Percentiles rank a stretch among this genome's conserved stretches.
Evolutionary conservation across 2,113 vertebrate species (phyloP).

Genomic region (Labeo rohita): DNA sequence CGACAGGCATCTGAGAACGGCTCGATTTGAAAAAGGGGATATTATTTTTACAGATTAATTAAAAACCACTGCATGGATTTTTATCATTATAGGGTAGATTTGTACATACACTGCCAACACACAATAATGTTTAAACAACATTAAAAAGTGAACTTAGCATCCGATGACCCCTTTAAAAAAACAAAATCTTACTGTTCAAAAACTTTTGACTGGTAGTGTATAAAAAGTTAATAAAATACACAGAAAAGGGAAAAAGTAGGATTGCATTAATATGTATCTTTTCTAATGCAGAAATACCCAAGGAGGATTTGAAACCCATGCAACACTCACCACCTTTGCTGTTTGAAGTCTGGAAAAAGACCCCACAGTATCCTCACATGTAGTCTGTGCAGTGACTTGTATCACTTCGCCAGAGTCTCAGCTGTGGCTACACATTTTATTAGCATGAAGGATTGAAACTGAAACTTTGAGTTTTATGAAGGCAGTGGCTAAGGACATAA

Average conservation of each 20-base stretch:
- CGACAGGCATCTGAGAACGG: too few species aligned
- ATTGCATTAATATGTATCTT: background rate
- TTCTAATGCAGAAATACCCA: background rate
- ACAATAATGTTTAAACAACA: too few species aligned
- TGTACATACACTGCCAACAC: too few species aligned
- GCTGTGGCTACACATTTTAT: background rate
- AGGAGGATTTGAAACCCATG: background rate
- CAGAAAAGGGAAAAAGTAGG: background rate
- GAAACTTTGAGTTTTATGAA: conserved; percentile 3
- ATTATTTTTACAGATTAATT: too few species aligned
- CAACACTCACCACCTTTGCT: background rate
- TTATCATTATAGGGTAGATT: too few species aligned
- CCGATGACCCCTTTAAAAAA: too few species aligned
- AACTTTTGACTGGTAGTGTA: too few species aligned
- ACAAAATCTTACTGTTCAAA: too few species aligned
- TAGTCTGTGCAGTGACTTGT: background rate
- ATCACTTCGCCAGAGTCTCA: background rate
- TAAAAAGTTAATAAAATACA: too few species aligned
- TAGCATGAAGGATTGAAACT: background rate
- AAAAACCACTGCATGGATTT: too few species aligned
- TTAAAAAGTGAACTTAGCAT: too few species aligned
- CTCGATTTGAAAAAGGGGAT: too few species aligned
- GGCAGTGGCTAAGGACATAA: background rate
- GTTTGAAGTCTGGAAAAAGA: background rate
- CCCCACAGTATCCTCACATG: background rate